These are phyloP conservation scores for Tenthredo amoena DNA, from an alignment of 2,888 invertebrate species.

Conservation along the genomic window DNA sequence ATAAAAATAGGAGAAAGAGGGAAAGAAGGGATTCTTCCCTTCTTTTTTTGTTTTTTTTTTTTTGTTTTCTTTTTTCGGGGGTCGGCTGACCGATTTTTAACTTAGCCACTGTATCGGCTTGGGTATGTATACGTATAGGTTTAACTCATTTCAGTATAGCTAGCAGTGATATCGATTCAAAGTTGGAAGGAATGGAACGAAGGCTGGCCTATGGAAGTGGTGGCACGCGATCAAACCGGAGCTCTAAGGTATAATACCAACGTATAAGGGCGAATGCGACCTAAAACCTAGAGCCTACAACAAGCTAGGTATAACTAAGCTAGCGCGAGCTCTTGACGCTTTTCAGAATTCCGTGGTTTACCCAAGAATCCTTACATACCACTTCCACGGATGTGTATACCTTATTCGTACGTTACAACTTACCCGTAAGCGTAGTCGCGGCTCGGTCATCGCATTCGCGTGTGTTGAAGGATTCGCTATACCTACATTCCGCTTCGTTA, in stretches of 20 bases:
- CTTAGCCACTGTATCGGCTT: not conserved
- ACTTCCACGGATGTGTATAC: not conserved
- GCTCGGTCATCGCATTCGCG: no score
- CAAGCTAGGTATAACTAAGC: not conserved
- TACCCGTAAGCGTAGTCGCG: no score
- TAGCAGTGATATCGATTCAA: constrained; percentile 36
- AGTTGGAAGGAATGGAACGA: constrained; percentile 26
- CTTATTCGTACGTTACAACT: not conserved
- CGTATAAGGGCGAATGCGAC: constrained; percentile 6
- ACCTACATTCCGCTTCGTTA: no score
- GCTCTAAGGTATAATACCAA: not conserved
- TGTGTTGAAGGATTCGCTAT: no score
- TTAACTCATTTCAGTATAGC: not conserved
- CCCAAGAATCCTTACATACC: not conserved
- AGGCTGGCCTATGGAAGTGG: constrained; percentile 15
- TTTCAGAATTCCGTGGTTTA: not conserved
- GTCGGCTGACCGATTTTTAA: no score
- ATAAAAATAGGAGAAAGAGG: no score
- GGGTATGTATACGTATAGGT: no score
- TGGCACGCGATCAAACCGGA: constrained; percentile 32
- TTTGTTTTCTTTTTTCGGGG: no score
- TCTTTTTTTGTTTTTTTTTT: no score
- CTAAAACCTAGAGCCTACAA: not conserved
- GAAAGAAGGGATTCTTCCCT: no score
- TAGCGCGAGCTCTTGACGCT: not conserved